phyloP scores from a whole-genome alignment of 1,140 invertebrate genomes.

The Zophobas atratus region DNA sequence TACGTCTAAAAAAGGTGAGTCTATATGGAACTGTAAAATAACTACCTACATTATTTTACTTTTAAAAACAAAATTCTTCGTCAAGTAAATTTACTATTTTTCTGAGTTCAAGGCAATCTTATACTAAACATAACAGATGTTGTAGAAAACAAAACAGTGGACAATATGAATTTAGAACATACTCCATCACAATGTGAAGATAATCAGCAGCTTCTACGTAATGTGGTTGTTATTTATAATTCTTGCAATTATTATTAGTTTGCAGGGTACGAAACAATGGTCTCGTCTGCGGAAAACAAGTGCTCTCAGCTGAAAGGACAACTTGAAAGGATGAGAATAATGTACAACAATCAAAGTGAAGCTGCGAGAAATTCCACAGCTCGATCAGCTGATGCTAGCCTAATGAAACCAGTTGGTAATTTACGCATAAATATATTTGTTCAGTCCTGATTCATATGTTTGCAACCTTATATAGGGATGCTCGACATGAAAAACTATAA shows the following conservation, averaged over 20 bases:
- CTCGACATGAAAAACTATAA: not conserved
- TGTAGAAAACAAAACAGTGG: constrained; percentile 3
- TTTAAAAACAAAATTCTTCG: too few species aligned
- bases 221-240: not conserved
- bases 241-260: not conserved
- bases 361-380: not conserved
- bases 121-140: not conserved
- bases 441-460: not conserved
- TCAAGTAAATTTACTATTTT: too few species aligned
- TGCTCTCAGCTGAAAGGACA: constrained; percentile 12
- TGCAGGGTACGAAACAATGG: constrained; percentile 17
- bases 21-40: not conserved
- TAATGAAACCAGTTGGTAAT: not conserved
- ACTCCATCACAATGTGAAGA: not conserved
- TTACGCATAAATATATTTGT: not conserved
- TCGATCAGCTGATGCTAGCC: not conserved
- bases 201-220: constrained; percentile 19
- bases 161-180: constrained; percentile 1
- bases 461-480: not conserved
- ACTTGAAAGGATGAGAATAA: constrained; percentile 14
- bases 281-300: constrained; percentile 8
- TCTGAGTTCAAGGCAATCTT: too few species aligned
- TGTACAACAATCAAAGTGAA: constrained; percentile 15
- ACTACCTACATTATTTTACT: not conserved
- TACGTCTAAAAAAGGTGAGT: constrained; percentile 4